Base-by-base conservation (phyloP, 2,888 invertebrate species). In the Polylopha cassiicola region DNA sequence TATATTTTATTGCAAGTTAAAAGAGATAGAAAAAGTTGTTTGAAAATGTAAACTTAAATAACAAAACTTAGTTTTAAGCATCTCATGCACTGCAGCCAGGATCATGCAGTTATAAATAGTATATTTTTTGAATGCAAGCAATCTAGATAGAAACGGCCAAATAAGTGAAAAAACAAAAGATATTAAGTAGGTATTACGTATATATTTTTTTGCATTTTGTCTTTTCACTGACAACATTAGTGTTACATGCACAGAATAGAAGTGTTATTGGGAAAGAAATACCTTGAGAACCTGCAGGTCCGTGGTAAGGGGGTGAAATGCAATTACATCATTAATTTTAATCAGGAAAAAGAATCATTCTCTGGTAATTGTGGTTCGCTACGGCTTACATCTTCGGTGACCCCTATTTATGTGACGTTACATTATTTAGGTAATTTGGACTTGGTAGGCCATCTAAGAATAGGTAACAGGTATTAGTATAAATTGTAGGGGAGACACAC, bases 211-310 rank as follows among this genome's bases (percentile, higher is more conserved):
- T 10, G 11, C 4, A 11, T 31, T 48, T 62, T 60, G 48, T 57
- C 58, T 62, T 60, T 62, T 58, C 65, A 66, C 61, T 51, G 41
- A 51, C 42, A 47, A 53, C 53, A 47, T 73, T 65, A 71, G 65
- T 36, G 34, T 53, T 48, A 54, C 85, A 85, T 85, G 84, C 85
- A 77, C 61, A 77, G 75, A 78, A 65, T 63, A 79, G 75, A 74
- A 73, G 75, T 80, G 69, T 80, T 80, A 82, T 75, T 73, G 80
- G 82, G 82, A 82, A 59, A 77, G 65, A 78, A 82, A 77, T 85
- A 87, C 87, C 87, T 87, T 87, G 79, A 87, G 87, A 85, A 87
- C 87, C 87, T 87, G 86, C 80, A 63, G 84, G 79, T 86, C 87
- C 86, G 53, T 73, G 81, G 81, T 82, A 64, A 77, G 72, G 76